A percentile compares a stretch with the other conserved stretches of the same genome.
phyloP scores from a whole-genome alignment of 1,140 invertebrate species.

The Galleria mellonella region DNA sequence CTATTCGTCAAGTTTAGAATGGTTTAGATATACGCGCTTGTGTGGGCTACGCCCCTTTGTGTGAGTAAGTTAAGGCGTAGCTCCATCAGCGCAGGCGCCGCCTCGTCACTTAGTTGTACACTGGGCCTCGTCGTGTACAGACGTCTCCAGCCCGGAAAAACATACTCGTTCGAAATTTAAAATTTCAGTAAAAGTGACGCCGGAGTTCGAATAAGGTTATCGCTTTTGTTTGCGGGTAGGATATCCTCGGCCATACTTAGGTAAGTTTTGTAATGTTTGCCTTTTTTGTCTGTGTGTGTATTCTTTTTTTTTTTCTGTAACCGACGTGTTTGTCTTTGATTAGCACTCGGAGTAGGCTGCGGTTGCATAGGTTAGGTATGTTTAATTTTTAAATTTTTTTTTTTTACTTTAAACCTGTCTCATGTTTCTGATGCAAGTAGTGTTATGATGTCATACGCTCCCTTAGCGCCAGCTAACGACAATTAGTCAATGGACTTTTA shows the following conservation, averaged over 20 bases:
- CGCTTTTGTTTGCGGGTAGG: slow-evolving; percentile 37
- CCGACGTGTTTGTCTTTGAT: slow-evolving; percentile 17
- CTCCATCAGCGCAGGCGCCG: slow-evolving; percentile 45
- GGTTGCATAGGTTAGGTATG: slow-evolving; percentile 7
- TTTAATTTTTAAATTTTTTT: background rate
- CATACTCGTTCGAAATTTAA: slow-evolving; percentile 16
- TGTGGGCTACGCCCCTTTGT: slow-evolving; percentile 14
- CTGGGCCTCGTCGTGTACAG: slow-evolving; percentile 22
- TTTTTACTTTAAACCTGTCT: too few species aligned
- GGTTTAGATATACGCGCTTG: slow-evolving; percentile 21
- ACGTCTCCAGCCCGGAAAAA: slow-evolving; percentile 15
- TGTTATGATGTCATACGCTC: too few species aligned
- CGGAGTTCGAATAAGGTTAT: slow-evolving; percentile 49
- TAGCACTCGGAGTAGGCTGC: slow-evolving; percentile 9
- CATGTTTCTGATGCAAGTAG: too few species aligned
- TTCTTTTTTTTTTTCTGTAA: slow-evolving; percentile 9
- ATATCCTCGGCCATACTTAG: slow-evolving; percentile 34
- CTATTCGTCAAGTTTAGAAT: slow-evolving; percentile 46
- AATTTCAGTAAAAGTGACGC: slow-evolving; percentile 24
- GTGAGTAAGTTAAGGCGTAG: slow-evolving; percentile 49
- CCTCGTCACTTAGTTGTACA: slow-evolving; percentile 38
- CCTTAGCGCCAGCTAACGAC: too few species aligned
- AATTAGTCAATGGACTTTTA: too few species aligned
- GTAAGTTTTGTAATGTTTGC: slow-evolving; percentile 41
- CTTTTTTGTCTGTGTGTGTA: slow-evolving; percentile 17